These are phyloP conservation scores for Ispidina picta DNA, from an alignment of 2,797 vertebrate genomes.

Conservation along the genomic window DNA sequence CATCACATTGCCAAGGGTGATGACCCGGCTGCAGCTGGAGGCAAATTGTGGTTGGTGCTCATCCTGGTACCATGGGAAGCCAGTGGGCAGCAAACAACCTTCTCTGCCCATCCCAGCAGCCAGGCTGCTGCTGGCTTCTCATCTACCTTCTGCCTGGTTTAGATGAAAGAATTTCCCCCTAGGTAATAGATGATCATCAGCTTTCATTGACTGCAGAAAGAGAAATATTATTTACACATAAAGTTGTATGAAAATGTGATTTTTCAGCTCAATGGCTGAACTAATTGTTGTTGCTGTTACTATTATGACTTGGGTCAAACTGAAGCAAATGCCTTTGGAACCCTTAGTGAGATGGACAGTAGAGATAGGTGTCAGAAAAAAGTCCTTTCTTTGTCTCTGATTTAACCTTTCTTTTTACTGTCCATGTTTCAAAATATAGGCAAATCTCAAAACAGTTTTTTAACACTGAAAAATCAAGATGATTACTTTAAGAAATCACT, in stretches of 20 bases:
- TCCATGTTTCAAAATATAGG: neutral
- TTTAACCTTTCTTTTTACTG: neutral
- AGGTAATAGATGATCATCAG: neutral
- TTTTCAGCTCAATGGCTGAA: neutral
- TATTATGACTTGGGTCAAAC: neutral
- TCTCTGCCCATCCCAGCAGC: neutral
- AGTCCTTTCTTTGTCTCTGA: neutral
- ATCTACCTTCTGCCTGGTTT: neutral
- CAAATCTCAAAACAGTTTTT: neutral
- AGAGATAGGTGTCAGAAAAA: neutral
- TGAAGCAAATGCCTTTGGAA: neutral
- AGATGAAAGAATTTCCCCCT: neutral
- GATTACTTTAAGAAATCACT: neutral
- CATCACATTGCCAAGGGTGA: neutral
- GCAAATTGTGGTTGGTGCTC: neutral
- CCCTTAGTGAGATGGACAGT: neutral
- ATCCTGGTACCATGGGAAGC: fast-evolving
- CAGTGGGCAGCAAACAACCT: neutral
- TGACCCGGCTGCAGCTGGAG: neutral
- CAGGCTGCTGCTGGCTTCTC: neutral
- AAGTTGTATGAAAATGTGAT: neutral
- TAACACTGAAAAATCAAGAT: neutral
- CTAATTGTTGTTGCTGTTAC: neutral
- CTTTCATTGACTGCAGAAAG: neutral
- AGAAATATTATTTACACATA: neutral